These are phyloP conservation scores for Antheraea assamensis DNA, from an alignment of 2,888 invertebrate genomes.

Conservation along the genomic window DNA sequence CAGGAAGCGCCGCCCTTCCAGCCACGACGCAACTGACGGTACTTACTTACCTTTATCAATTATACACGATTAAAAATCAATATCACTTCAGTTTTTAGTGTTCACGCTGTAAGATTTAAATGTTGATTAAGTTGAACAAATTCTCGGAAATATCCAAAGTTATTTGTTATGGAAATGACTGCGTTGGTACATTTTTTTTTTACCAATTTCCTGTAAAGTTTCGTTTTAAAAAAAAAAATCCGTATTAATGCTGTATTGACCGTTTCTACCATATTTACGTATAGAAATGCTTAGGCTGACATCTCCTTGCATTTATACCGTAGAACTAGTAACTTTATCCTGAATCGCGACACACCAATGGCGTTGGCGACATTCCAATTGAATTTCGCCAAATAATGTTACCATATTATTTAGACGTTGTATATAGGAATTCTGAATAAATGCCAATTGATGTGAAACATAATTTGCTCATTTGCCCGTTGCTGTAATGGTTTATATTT, in stretches of 20 bases:
- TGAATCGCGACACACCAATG: background rate
- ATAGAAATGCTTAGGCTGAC: too few relatives aligned
- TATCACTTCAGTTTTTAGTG: too few relatives aligned
- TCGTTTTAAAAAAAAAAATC: too few relatives aligned
- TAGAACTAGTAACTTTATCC: background rate
- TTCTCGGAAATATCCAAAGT: too few relatives aligned
- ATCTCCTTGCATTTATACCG: too few relatives aligned
- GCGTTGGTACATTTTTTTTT: too few relatives aligned
- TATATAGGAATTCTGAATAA: background rate
- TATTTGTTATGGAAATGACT: too few relatives aligned
- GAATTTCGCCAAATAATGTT: background rate
- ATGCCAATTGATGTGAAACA: background rate
- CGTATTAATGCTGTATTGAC: too few relatives aligned
- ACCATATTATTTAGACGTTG: background rate
- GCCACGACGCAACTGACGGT: constrained; percentile 73
- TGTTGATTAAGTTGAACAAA: too few relatives aligned
- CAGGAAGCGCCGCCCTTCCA: constrained; percentile 72
- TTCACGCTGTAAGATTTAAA: too few relatives aligned
- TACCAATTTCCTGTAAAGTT: too few relatives aligned
- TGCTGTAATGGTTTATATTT: background rate
- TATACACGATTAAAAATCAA: background rate
- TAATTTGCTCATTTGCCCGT: background rate
- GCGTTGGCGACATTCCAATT: background rate
- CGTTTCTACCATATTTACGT: too few relatives aligned
- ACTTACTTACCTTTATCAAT: background rate